A percentile compares a stretch with the other conserved stretches of the same genome.
phyloP scores from a whole-genome alignment of 1,140 invertebrate species.

The Bathynomus jamesi region DNA sequence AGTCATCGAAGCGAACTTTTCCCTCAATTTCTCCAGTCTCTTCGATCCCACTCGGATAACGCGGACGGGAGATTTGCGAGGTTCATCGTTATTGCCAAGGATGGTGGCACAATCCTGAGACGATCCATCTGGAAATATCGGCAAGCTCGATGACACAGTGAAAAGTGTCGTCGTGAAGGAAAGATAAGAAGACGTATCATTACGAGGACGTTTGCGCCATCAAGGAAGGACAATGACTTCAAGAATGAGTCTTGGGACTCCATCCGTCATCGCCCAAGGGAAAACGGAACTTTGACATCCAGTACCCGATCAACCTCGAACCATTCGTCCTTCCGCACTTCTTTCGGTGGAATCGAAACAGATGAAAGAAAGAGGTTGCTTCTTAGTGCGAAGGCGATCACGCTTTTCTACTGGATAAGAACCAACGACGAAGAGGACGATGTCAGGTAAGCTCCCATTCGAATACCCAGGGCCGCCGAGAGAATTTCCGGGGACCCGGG shows the following conservation, averaged over 20 bases:
- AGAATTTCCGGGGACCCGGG: too few species aligned
- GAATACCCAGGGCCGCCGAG: too few species aligned
- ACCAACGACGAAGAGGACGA: slow-evolving; percentile 68
- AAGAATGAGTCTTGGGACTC: slow-evolving; percentile 76
- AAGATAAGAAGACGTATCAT: slow-evolving; percentile 57
- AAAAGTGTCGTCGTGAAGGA: slow-evolving; percentile 62
- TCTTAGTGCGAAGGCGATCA: slow-evolving; percentile 66
- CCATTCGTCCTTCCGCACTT: slow-evolving; percentile 77
- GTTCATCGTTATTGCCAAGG: slow-evolving; percentile 73
- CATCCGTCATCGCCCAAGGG: slow-evolving; percentile 66
- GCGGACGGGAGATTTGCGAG: slow-evolving; percentile 61
- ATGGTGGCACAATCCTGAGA: slow-evolving; percentile 69
- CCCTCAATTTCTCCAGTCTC: slow-evolving; percentile 74
- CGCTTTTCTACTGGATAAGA: slow-evolving; percentile 75
- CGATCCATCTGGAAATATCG: slow-evolving; percentile 67
- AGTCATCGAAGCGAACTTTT: slow-evolving; percentile 74
- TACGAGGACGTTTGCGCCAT: slow-evolving; percentile 75
- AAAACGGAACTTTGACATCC: slow-evolving; percentile 60
- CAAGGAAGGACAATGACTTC: slow-evolving; percentile 71
- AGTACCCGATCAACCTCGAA: slow-evolving; percentile 80
- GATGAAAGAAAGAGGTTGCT: slow-evolving; percentile 59
- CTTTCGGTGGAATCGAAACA: slow-evolving; percentile 70
- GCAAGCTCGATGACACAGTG: slow-evolving; percentile 64
- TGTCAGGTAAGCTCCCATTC: slow-evolving; percentile 64
- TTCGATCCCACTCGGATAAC: slow-evolving; percentile 81